A percentile compares a stretch with the other conserved stretches of the same genome.
Conservation (phyloP, 2,888 invertebrate species). For the Fissipunctia ypsillon region DNA sequence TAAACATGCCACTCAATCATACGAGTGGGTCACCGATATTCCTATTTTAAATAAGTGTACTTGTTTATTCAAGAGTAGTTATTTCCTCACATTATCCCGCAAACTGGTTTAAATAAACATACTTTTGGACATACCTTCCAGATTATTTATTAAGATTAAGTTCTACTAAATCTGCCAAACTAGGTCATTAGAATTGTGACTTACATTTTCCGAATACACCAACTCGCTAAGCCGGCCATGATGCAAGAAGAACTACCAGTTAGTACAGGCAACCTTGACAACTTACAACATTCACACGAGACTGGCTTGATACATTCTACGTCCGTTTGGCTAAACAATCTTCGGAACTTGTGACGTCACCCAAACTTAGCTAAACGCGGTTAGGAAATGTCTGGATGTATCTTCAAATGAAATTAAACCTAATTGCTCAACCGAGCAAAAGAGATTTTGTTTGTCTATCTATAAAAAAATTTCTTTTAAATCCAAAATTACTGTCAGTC, state of each 20-base stretch:
- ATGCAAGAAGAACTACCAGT: slow-evolving; percentile 67
- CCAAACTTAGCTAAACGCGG: slow-evolving; percentile 30
- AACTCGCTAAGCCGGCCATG: slow-evolving; percentile 54
- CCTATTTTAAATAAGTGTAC: slow-evolving; percentile 19
- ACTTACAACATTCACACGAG: slow-evolving; percentile 68
- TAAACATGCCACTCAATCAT: slow-evolving; percentile 33
- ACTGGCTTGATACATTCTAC: slow-evolving; percentile 62
- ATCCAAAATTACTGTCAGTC: background rate
- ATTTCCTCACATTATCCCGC: slow-evolving; percentile 2
- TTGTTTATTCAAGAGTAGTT: slow-evolving; percentile 8
- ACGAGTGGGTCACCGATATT: slow-evolving; percentile 41
- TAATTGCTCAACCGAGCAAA: too few relatives aligned
- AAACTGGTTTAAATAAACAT: slow-evolving; percentile 9
- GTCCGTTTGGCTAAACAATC: slow-evolving; percentile 47
- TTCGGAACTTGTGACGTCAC: slow-evolving; percentile 47
- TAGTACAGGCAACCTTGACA: slow-evolving; percentile 70
- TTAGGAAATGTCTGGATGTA: slow-evolving; percentile 16
- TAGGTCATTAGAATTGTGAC: slow-evolving; percentile 27
- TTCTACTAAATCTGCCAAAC: slow-evolving; percentile 9
- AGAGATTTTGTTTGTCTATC: background rate
- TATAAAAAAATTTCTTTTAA: background rate
- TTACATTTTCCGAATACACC: slow-evolving; percentile 48
- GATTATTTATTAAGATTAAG: slow-evolving; percentile 10
- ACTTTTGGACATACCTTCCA: background rate
- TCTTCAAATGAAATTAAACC: slow-evolving; percentile 26